A percentile compares a stretch with the other conserved stretches of the same genome.
phyloP scores from a whole-genome alignment of 2,888 invertebrate species.

The Mycalesis mineus region DNA sequence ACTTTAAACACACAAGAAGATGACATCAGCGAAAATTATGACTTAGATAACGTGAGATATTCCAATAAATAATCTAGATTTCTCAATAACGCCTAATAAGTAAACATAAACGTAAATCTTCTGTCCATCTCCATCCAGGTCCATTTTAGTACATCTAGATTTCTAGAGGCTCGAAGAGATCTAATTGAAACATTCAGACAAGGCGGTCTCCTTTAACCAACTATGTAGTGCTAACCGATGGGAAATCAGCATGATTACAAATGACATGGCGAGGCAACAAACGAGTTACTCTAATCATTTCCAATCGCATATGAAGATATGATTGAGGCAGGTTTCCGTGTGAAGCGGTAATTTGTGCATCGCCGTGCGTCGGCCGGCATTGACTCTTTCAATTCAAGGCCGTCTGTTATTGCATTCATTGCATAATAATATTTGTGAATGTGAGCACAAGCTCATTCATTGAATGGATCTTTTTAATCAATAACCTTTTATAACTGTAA shows the following conservation, averaged over 20 bases:
- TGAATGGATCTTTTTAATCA: neutral
- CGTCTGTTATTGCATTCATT: constrained; percentile 43
- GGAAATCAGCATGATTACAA: neutral
- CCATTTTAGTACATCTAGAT: too few relatives aligned
- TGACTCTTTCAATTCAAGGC: constrained; percentile 55
- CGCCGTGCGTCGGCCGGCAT: constrained; percentile 48
- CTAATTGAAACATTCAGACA: too few relatives aligned
- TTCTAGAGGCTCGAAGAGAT: too few relatives aligned
- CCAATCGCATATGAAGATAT: constrained; percentile 11
- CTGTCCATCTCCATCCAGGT: too few relatives aligned
- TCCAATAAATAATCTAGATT: too few relatives aligned
- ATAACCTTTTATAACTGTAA: too few relatives aligned
- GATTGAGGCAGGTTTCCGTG: constrained; percentile 44
- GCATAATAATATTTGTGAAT: constrained; percentile 21
- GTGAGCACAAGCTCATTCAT: neutral
- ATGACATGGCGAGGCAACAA: neutral
- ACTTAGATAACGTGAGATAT: too few relatives aligned
- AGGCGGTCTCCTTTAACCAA: neutral
- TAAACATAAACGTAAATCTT: too few relatives aligned
- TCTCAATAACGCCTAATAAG: too few relatives aligned
- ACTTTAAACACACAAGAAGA: too few relatives aligned
- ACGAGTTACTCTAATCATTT: neutral
- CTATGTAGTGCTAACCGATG: neutral
- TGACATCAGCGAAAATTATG: too few relatives aligned
- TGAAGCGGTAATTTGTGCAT: constrained; percentile 44